These are phyloP conservation scores for Drosophila bocki DNA, from an alignment of 1,140 invertebrate genomes.

Conservation along the genomic window DNA sequence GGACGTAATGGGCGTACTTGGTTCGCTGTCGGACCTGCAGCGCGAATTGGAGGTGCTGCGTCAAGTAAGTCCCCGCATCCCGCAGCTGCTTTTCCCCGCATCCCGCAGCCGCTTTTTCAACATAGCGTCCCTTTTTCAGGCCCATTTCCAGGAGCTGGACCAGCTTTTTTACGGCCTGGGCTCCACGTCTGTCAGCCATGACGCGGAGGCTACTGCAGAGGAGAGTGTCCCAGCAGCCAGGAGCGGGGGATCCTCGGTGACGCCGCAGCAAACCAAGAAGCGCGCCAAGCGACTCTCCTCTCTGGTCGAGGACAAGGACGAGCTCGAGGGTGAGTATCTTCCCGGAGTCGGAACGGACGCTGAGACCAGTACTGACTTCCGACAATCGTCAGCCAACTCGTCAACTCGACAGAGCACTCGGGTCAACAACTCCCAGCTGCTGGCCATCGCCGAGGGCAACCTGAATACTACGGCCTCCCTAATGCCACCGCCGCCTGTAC, in stretches of 20 bases:
- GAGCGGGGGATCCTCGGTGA: conserved; percentile 31
- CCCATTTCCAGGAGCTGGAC: conserved; percentile 61
- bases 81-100: too few relatives aligned
- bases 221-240: conserved; percentile 4
- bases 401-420: conserved; percentile 28
- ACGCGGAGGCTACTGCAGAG: conserved; percentile 2
- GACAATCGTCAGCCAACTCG: neutral
- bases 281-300: conserved; percentile 66
- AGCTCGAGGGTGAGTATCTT: conserved; percentile 46
- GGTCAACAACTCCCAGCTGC: conserved; percentile 66
- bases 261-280: conserved; percentile 79
- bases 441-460: conserved; percentile 58
- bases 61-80: conserved; percentile 32
- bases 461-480: conserved; percentile 52
- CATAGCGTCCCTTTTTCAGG: conserved; percentile 39
- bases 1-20: conserved; percentile 56
- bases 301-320: conserved; percentile 56
- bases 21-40: conserved; percentile 30
- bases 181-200: neutral
- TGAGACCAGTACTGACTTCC: neutral
- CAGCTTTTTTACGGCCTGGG: conserved; percentile 55
- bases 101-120: neutral
- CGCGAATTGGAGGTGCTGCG: conserved; percentile 41
- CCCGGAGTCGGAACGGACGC: neutral
- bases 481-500: conserved; percentile 73